Evolutionary conservation across 2,113 vertebrate species (phyloP).

Genomic region (Urocynchramus pylzowi): DNA sequence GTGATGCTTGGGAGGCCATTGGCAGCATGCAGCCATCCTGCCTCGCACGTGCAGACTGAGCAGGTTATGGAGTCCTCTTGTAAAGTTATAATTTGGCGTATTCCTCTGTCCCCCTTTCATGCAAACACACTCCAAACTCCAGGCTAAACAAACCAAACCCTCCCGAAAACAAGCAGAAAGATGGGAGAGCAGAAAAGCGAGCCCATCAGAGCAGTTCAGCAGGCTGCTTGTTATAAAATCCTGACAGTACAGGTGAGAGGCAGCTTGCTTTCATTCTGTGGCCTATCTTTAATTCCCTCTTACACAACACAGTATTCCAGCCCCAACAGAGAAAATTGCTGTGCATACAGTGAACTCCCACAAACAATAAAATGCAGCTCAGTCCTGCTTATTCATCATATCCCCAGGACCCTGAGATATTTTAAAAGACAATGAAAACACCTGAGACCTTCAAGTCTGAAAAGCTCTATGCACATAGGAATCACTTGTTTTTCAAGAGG

Average conservation of each 20-base stretch:
- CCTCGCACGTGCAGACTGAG: accelerated
- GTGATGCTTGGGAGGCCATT: neutral
- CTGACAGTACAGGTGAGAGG: neutral
- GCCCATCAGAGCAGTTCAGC: neutral
- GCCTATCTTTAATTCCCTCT: neutral
- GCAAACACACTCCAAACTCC: neutral
- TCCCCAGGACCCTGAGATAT: neutral
- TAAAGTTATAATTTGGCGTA: neutral
- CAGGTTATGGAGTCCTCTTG: neutral
- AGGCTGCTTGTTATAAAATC: neutral
- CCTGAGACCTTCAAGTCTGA: neutral
- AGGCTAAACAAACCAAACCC: neutral
- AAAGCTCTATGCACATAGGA: neutral
- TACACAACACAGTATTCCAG: neutral
- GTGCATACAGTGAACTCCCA: neutral
- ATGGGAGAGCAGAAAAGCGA: neutral
- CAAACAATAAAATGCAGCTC: neutral
- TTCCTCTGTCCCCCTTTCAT: neutral
- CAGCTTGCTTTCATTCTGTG: neutral
- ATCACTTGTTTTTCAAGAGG: neutral
- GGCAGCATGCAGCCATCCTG: neutral
- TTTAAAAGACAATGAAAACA: constrained; percentile 15
- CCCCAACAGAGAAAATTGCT: constrained; percentile 11
- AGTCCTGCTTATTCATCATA: neutral
- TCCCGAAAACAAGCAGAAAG: neutral